Evolutionary conservation across 2,797 vertebrate genomes (phyloP).

Genomic region (Morelia viridis): DNA sequence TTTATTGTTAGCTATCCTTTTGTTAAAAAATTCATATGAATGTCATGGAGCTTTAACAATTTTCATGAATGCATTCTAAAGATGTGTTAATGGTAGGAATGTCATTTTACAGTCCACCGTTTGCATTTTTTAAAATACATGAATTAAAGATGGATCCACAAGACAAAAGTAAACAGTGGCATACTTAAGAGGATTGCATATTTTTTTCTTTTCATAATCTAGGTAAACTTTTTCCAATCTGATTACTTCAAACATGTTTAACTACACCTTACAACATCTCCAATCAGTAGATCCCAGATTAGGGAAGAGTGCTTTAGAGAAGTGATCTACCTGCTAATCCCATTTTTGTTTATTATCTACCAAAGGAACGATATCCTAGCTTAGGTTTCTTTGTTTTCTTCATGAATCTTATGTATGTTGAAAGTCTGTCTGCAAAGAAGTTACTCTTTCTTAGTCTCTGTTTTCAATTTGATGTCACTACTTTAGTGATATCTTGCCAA

Average conservation of each 20-base stretch:
- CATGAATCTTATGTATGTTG: too few relatives aligned
- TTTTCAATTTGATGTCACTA: conserved; percentile 6
- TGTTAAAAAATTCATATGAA: not conserved
- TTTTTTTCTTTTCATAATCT: not conserved
- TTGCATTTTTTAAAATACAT: not conserved
- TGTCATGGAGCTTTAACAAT: not conserved
- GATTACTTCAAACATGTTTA: too few relatives aligned
- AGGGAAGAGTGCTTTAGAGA: not conserved
- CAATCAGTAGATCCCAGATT: too few relatives aligned
- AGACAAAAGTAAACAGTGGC: not conserved
- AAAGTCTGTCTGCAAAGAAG: not conserved
- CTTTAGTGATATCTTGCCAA: accelerated
- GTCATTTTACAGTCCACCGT: not conserved
- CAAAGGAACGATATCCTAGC: not conserved
- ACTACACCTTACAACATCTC: too few relatives aligned
- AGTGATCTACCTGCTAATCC: not conserved
- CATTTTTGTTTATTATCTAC: not conserved
- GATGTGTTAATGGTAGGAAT: too few relatives aligned
- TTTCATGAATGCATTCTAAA: not conserved
- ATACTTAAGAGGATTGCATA: too few relatives aligned
- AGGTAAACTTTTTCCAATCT: not conserved
- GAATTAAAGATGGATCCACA: not conserved
- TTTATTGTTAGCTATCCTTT: too few relatives aligned
- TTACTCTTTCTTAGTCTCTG: accelerated
- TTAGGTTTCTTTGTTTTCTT: not conserved